Conservation (phyloP, 2,797 vertebrate genomes). For the Dromococcyx pavoninus region DNA sequence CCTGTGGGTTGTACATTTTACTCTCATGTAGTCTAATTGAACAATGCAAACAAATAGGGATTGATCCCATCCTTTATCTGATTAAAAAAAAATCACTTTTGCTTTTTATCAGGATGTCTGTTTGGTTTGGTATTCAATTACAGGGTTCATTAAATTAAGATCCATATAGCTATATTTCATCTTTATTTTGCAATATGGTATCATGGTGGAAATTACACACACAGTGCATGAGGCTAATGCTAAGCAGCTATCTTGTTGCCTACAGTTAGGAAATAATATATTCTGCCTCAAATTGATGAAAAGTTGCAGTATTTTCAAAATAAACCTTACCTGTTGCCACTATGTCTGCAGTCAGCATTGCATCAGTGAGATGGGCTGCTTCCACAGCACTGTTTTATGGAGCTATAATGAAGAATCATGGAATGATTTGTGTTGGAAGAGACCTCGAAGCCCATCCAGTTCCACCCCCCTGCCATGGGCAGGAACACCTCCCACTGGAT, state of each 20-base stretch:
- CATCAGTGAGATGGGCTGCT: fast-evolving
- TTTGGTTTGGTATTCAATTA: conserved; percentile 50
- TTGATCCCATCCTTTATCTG: background rate
- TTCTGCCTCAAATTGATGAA: background rate
- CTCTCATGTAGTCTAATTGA: background rate
- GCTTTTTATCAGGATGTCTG: background rate
- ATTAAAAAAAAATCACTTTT: background rate
- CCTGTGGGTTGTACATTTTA: background rate
- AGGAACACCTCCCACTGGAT: too few species aligned
- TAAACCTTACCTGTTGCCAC: background rate
- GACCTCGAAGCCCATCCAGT: too few species aligned
- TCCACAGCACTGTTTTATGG: background rate
- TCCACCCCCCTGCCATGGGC: too few species aligned
- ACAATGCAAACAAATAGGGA: background rate
- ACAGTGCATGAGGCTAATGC: background rate
- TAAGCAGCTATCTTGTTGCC: background rate
- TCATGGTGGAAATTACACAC: background rate
- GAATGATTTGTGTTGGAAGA: too few species aligned
- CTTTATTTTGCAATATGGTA: background rate
- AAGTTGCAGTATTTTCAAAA: background rate
- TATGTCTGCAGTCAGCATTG: background rate
- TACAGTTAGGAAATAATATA: background rate
- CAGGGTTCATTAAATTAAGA: conserved; percentile 60
- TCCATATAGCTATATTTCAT: conserved; percentile 13
- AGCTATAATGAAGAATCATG: too few species aligned